Base-by-base conservation (phyloP, 2,888 invertebrate genomes). In the Cephus nigrinus region DNA sequence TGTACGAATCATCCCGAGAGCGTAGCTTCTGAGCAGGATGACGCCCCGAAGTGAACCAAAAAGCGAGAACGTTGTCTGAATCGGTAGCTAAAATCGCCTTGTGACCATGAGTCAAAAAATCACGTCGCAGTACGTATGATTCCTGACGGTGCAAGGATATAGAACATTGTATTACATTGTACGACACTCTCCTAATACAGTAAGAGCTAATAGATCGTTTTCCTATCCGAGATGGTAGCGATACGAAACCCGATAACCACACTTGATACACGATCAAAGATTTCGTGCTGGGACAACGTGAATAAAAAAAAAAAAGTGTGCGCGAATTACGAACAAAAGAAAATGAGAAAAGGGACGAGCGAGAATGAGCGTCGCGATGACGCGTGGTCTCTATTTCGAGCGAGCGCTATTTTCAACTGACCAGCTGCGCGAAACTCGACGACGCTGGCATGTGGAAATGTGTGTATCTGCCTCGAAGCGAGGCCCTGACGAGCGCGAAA, bases 391-490 rank as follows among this genome's bases (percentile, higher is more conserved):
- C 40, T 55, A 55, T 55, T 55, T 55, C 40, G 40, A 55, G 40
- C 9, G 15, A 55, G 11, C 30, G 73, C 72, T 76, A 76, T 76
- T 76, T 76, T 35, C 34, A 71, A 32, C 23, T 15, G 31, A 72
- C 76, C 76, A 75, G 74, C 73, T 76, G 76, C 73, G 78, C 76
- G 73, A 78, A 78, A 76, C 76, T 68, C 69, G 75, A 78, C 68
- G 75, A 77, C 23, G 36, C 68, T 32, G 40, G 75, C 31, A 32
- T 30, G 75, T 68, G 68, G 31, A 12, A 68, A 75, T n/a, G 33
- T 55, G 55, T 32, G 34, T 69, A 75, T 75, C 35, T 23, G 35
- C 69, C 30, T 68, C 69, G 79, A 69, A 35, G 71, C 74, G 75
- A 69, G 78, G 75, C 77, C 72, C 30, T 72, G 77, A 77, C 75